phyloP scores from a whole-genome alignment of 2,113 vertebrate genomes.

The Lophotis ruficrista region DNA sequence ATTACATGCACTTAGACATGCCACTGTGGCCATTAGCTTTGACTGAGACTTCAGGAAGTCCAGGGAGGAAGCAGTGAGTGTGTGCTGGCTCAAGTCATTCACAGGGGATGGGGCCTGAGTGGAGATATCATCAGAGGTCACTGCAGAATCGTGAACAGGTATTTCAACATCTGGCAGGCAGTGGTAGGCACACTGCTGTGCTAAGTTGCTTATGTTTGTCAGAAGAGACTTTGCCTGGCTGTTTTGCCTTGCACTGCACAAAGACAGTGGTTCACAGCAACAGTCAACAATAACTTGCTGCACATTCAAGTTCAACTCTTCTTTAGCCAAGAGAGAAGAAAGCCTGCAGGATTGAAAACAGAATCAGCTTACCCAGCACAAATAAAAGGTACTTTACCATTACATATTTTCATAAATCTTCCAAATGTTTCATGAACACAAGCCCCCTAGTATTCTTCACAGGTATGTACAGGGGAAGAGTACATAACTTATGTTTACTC shows the following conservation, averaged over 20 bases:
- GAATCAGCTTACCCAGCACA: neutral
- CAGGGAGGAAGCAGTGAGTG: conserved; percentile 86
- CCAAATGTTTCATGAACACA: neutral
- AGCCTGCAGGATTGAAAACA: conserved; percentile 75
- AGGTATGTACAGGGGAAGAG: neutral
- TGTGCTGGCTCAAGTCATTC: conserved; percentile 68
- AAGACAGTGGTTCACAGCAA: conserved; percentile 86
- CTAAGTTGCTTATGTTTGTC: conserved; percentile 70
- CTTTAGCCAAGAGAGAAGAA: conserved; percentile 82
- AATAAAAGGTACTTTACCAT: neutral
- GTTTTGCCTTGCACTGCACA: conserved; percentile 74
- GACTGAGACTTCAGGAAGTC: conserved; percentile 90
- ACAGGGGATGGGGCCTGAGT: conserved; percentile 24
- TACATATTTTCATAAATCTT: neutral
- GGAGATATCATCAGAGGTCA: conserved; percentile 17
- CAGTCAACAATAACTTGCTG: conserved; percentile 88
- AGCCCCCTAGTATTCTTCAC: neutral
- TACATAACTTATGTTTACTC: neutral
- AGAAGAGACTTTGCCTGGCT: conserved; percentile 69
- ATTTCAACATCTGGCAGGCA: conserved; percentile 74
- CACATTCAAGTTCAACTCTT: conserved; percentile 84
- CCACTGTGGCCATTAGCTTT: conserved; percentile 80
- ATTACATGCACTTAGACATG: conserved; percentile 82
- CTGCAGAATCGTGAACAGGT: neutral
- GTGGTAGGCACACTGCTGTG: conserved; percentile 72